Conservation (phyloP, 2,797 vertebrate genomes). For the Podarcis lilfordi region DNA sequence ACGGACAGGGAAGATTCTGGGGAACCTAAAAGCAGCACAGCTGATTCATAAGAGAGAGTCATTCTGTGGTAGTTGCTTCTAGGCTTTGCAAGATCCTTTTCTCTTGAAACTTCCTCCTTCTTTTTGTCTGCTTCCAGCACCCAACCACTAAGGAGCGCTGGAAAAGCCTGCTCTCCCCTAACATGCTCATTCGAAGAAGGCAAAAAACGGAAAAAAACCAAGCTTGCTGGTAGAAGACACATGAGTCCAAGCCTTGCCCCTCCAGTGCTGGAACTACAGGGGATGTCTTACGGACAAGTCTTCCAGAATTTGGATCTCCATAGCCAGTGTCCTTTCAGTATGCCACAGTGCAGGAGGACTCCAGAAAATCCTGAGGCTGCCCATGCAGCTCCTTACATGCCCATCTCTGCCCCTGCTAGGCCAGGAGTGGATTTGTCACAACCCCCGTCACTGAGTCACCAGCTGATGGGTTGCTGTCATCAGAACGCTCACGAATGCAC, state of each 20-base stretch:
- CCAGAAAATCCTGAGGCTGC: background rate
- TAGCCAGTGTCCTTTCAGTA: background rate
- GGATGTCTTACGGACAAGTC: background rate
- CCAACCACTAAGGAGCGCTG: background rate
- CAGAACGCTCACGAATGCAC: background rate
- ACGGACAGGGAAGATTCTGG: too few relatives aligned
- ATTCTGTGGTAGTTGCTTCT: too few relatives aligned
- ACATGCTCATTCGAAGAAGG: background rate
- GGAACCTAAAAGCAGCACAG: too few relatives aligned
- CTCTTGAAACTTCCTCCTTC: background rate
- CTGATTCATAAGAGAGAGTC: too few relatives aligned
- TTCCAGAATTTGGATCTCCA: background rate
- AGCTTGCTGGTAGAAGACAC: background rate
- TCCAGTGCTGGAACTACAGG: background rate
- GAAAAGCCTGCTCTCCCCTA: background rate
- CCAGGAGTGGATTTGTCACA: background rate
- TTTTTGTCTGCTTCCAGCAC: slow-evolving; percentile 13
- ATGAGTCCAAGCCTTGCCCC: background rate
- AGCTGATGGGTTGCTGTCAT: background rate
- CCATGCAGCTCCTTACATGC: background rate
- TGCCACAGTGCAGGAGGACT: background rate
- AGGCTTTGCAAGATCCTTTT: background rate
- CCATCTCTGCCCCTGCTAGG: background rate
- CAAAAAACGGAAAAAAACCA: slow-evolving; percentile 5
- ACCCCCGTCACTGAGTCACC: background rate